Percentiles rank a stretch among this genome's conserved stretches.
Conservation (phyloP, 2,888 invertebrate genomes). For the Rhagium mordax region DNA sequence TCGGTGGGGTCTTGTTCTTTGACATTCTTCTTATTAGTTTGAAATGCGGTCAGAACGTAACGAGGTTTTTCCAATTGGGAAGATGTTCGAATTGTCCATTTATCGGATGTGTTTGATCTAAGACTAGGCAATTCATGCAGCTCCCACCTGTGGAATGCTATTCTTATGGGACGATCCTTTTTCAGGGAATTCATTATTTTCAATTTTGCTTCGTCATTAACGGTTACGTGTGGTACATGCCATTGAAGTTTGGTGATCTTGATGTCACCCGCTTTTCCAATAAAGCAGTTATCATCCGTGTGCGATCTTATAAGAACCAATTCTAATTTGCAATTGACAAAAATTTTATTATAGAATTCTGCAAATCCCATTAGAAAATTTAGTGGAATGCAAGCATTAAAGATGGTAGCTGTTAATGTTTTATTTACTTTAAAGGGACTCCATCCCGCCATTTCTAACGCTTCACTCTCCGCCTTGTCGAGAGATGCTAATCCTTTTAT, state of each 20-base stretch:
- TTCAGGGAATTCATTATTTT: not conserved
- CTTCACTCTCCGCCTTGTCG: not conserved
- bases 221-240: not conserved
- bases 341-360: constrained; percentile 4
- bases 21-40: constrained; percentile 7
- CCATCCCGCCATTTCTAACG: not conserved
- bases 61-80: constrained; percentile 13
- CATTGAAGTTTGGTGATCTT: not conserved
- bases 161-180: not conserved
- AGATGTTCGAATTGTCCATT: not conserved
- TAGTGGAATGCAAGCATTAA: not conserved
- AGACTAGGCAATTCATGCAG: not conserved
- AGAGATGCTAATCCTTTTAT: constrained; percentile 6
- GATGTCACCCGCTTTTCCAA: not conserved
- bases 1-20: not conserved
- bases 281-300: not conserved
- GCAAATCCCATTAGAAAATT: not conserved
- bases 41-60: not conserved
- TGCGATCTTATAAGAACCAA: not conserved
- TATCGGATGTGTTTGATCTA: not conserved
- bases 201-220: not conserved
- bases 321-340: not conserved
- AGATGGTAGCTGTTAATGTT: not conserved
- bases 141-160: not conserved
- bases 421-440: not conserved